Evolutionary conservation across 2,113 vertebrate genomes (phyloP), one percentile per base, ranked within the genome.

Genomic region (Ivindomyrus marchei): DNA sequence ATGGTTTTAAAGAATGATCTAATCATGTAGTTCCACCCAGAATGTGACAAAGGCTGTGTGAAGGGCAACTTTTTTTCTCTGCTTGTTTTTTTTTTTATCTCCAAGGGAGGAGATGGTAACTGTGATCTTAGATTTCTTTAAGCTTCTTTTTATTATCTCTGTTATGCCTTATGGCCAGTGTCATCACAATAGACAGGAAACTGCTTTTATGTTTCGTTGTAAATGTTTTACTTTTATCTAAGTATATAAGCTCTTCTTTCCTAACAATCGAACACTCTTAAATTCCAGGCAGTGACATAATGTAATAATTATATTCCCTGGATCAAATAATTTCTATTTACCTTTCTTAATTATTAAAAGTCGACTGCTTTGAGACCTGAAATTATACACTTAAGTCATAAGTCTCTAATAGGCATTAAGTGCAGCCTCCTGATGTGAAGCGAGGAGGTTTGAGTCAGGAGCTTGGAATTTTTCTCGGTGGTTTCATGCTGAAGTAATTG

Each of bases 91-190:
- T 74, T 87, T 50, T 74, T 87, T 90, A 87, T 90, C 46, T 74
- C n/a, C 8, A 87, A 52, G 89, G 85, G 58, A 77, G 85, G 85
- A 84, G 89, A 87, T 47, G 89, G 19, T 74, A 24, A 90, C n/a
- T 21, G 31, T 42, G 36, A 46, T 90, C 85, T 87, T 77, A 46
- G 56, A 52, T 50, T 90, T 77, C 62, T n/a, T 39, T 74, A n/a
- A 77, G 27, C 46, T 53, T 90, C 47, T 27, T 27, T 45, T 88
- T 31, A 19, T 83, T 24, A 45, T 21, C 84, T 58, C 45, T 84
- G 70, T 87, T 56, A 70, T 90, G 66, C 39, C 10, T 58, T 17
- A 62, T 90, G 21, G 42, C 47, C 56, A 58, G 15, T 8, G 53
- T 8, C 8, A 9, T 90, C 9, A 49, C 45, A 31, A 49, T 17